A percentile compares a stretch with the other conserved stretches of the same genome.
Evolutionary conservation across 2,797 vertebrate species (phyloP).

Genomic region (Enteromius radiatus): DNA sequence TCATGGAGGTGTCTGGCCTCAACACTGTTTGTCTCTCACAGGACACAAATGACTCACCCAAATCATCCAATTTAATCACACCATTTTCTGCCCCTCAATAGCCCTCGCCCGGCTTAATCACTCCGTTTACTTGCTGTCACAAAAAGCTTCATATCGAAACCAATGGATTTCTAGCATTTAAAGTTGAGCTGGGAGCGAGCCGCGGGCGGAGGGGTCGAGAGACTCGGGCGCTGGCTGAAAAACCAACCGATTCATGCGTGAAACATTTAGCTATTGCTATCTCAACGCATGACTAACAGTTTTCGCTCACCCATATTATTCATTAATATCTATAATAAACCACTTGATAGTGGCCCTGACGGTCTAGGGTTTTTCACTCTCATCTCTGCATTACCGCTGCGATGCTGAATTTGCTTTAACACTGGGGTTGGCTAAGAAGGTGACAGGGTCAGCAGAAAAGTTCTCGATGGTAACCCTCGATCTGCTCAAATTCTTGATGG

Average conservation of each 20-base stretch:
- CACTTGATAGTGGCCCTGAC: constrained; percentile 62
- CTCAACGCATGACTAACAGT: constrained; percentile 71
- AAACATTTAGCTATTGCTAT: constrained; percentile 69
- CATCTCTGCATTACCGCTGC: constrained; percentile 34
- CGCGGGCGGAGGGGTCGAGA: constrained; percentile 52
- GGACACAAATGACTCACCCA: constrained; percentile 68
- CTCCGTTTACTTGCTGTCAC: constrained; percentile 64
- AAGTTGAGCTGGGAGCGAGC: constrained; percentile 50
- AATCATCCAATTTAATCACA: constrained; percentile 71
- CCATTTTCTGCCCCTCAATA: constrained; percentile 66
- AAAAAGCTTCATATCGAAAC: constrained; percentile 70
- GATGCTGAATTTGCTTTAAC: constrained; percentile 52
- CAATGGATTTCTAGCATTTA: constrained; percentile 71
- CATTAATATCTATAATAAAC: constrained; percentile 70
- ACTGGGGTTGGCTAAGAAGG: constrained; percentile 37
- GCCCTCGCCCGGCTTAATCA: constrained; percentile 64
- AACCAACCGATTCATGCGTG: constrained; percentile 67
- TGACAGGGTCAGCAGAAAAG: constrained; percentile 10
- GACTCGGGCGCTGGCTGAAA: constrained; percentile 50
- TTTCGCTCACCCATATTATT: constrained; percentile 69
- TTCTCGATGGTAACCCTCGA: not conserved
- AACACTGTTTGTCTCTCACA: constrained; percentile 62
- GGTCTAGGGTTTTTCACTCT: constrained; percentile 44
- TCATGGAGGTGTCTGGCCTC: constrained; percentile 57
- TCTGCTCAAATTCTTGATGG: not conserved